A percentile compares a stretch with the other conserved stretches of the same genome.
Conservation (phyloP, 2,797 vertebrate species). For the Cyprinella venusta region DNA sequence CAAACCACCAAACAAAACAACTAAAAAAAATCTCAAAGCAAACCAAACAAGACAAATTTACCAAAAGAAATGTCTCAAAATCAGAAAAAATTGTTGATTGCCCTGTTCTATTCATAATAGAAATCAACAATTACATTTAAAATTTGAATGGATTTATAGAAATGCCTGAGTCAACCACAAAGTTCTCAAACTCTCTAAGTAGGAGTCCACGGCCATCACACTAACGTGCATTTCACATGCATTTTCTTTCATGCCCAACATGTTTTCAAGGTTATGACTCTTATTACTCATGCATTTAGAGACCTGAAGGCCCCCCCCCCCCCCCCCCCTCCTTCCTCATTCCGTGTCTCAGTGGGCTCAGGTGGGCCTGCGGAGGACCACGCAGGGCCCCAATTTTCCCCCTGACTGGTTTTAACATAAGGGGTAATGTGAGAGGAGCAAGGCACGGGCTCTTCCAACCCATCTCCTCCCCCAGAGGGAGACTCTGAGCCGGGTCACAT, state of each 20-base stretch:
- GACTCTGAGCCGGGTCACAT: conserved; percentile 26
- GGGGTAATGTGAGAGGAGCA: conserved; percentile 77
- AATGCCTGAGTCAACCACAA: neutral
- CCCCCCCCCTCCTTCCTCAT: conserved; percentile 50
- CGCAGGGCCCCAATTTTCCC: conserved; percentile 81
- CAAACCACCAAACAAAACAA: neutral
- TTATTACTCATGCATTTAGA: conserved; percentile 65
- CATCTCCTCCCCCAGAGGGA: conserved; percentile 50
- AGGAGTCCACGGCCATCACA: neutral
- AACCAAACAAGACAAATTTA: neutral
- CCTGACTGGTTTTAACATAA: conserved; percentile 86
- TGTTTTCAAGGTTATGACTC: conserved; percentile 59
- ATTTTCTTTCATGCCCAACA: conserved; percentile 51
- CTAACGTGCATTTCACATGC: conserved; percentile 11
- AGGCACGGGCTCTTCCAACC: conserved; percentile 60
- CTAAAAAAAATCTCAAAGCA: neutral
- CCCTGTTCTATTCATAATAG: neutral
- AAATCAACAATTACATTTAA: neutral
- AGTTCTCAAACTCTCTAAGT: neutral
- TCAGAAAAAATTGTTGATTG: no score
- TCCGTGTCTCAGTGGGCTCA: conserved; percentile 70
- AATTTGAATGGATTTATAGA: neutral
- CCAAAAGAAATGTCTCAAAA: neutral
- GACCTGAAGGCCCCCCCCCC: conserved; percentile 56
- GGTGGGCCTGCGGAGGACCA: conserved; percentile 74